phyloP scores from a whole-genome alignment of 2,888 invertebrate species.

The Neoaliturus tenellus region DNA sequence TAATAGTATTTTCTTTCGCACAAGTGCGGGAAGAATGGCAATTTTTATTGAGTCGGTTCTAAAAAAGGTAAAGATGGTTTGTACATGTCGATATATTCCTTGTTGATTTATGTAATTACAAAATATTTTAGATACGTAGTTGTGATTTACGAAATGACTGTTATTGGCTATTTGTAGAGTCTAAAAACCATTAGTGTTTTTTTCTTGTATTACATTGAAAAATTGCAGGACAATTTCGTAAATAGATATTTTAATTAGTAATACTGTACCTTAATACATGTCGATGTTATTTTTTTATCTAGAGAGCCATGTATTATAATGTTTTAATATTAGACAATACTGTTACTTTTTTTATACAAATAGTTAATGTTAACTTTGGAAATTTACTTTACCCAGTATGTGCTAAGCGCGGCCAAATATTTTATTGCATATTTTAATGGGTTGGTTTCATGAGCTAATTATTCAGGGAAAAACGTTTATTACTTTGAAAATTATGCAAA shows the following conservation, averaged over 20 bases:
- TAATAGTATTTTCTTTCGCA: neutral
- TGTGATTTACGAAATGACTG: slow-evolving; percentile 43
- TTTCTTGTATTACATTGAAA: slow-evolving; percentile 9
- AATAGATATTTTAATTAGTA: slow-evolving; percentile 29
- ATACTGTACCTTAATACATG: slow-evolving; percentile 23
- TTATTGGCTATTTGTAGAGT: slow-evolving; percentile 46
- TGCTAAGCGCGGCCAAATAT: slow-evolving; percentile 5
- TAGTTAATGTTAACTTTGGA: neutral
- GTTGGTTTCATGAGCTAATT: neutral
- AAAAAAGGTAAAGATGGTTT: neutral
- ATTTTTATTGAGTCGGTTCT: neutral
- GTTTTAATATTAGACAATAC: slow-evolving; percentile 50
- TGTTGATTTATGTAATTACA: slow-evolving; percentile 48
- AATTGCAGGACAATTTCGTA: slow-evolving; percentile 47
- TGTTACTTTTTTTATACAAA: slow-evolving; percentile 10
- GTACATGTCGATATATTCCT: slow-evolving; percentile 36
- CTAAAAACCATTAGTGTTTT: slow-evolving; percentile 15
- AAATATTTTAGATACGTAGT: slow-evolving; percentile 44
- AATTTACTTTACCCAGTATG: neutral
- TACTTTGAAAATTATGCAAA: too few relatives aligned
- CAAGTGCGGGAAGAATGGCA: neutral
- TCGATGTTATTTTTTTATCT: slow-evolving; percentile 47
- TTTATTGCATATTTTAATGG: slow-evolving; percentile 10
- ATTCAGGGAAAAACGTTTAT: neutral
- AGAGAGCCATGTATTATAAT: slow-evolving; percentile 22